Conservation (phyloP, 2,113 vertebrate species). For the Perca flavescens region DNA sequence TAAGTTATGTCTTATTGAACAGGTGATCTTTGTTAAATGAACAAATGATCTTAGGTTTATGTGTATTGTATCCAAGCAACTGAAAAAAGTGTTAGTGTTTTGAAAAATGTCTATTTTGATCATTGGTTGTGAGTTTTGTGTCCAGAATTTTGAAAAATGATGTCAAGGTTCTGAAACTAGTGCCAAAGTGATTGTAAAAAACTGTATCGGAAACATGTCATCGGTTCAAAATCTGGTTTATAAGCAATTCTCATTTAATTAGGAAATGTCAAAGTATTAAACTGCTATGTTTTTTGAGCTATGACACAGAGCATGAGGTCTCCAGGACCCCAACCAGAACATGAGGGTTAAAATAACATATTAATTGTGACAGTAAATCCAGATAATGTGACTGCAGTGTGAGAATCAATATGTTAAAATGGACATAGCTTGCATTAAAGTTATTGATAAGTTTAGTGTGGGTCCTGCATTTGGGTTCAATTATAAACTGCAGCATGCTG, state of each 20-base stretch:
- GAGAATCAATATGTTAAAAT: not conserved
- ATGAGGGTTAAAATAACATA: slow-evolving; percentile 1
- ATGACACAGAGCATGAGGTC: not conserved
- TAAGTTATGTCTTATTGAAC: no score
- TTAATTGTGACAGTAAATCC: not conserved
- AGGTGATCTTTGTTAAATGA: no score
- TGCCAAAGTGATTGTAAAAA: no score
- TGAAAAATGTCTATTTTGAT: no score
- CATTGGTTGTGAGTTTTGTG: no score
- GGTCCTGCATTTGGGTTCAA: not conserved
- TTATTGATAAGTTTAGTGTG: not conserved
- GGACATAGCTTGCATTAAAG: not conserved
- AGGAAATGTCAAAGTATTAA: not conserved
- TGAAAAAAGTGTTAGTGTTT: no score
- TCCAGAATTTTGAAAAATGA: no score
- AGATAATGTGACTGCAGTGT: not conserved
- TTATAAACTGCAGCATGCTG: not conserved
- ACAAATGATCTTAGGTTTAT: no score
- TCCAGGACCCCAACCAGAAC: not conserved
- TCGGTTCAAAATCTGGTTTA: not conserved
- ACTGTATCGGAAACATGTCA: not conserved
- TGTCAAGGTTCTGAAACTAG: no score
- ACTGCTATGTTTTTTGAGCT: not conserved
- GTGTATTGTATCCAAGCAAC: no score
- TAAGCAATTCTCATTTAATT: not conserved